Percentiles rank a stretch among this genome's conserved stretches.
Evolutionary conservation across 2,888 invertebrate species (phyloP).

Genomic region (Acronicta alni): DNA sequence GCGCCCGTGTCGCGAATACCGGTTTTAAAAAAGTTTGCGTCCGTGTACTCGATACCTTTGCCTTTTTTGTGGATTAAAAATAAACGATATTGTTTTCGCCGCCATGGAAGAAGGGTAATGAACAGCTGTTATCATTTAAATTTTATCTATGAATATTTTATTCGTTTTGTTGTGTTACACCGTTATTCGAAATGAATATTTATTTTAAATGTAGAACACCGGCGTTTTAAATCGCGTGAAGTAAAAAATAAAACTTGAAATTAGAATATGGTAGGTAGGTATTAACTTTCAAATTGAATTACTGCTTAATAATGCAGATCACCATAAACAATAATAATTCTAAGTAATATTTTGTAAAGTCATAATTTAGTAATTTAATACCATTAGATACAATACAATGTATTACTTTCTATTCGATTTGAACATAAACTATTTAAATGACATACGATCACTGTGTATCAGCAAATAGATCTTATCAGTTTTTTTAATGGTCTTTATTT

Average conservation of each 20-base stretch:
- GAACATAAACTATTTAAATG: slow-evolving; percentile 1
- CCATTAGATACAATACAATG: background rate
- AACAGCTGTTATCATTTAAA: background rate
- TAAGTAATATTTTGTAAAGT: too few relatives aligned
- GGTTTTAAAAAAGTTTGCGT: slow-evolving; percentile 66
- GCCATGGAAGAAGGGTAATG: slow-evolving; percentile 79
- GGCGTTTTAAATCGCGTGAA: background rate
- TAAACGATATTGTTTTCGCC: slow-evolving; percentile 59
- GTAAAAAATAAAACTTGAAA: too few relatives aligned
- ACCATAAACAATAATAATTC: too few relatives aligned
- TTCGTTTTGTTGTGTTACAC: background rate
- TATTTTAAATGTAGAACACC: background rate
- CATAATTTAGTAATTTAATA: background rate
- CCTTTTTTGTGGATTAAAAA: slow-evolving; percentile 55
- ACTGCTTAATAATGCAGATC: too few relatives aligned
- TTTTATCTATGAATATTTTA: background rate
- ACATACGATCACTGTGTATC: background rate
- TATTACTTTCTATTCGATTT: background rate
- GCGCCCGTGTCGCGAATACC: slow-evolving; percentile 63
- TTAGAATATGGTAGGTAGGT: too few relatives aligned
- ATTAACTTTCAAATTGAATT: too few relatives aligned
- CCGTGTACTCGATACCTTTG: slow-evolving; percentile 56
- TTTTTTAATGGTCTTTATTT: slow-evolving; percentile 35
- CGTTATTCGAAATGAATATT: slow-evolving; percentile 11
- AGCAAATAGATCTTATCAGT: slow-evolving; percentile 44